Evolutionary conservation across 2,797 vertebrate genomes (phyloP), one percentile per base, ranked within the genome.

Genomic region (Lates japonicus): DNA sequence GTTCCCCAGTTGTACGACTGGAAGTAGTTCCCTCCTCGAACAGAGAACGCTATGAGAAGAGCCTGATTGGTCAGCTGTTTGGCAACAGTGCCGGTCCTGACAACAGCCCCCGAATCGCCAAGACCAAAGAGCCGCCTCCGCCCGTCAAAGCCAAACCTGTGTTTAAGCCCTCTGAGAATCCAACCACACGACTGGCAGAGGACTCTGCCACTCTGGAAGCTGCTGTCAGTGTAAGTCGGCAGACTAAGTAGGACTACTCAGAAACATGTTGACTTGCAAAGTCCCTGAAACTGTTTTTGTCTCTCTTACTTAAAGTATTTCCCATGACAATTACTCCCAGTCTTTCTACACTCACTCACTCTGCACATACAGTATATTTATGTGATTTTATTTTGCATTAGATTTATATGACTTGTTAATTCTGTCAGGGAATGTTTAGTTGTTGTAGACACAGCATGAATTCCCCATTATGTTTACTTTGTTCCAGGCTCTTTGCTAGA

Each of bases 1-100:
- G 94, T 52, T 96, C 95, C 58, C 92, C 92, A 0, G 84, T 80
- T 0, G 96, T 99, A n/a, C 61, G 93, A 13, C 91, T 99, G 79
- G 96, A 97, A 78, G 95, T 98, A 1, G 94, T 99, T 84, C 95
- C 97, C 63, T 91, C 95, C 0, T 89, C 92, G 85, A 96, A 95
- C 88, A 96, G 96, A 76, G 97, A 98, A 1, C 95, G 94, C 20
- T 99, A 97, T 35, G 98, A 99, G 88, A 98, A 95, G 85, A 96
- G 94, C 57, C 93, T 96, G 86, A 99, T 98, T 22, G 94, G 96
- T 78, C 94, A 96, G 29, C 94, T 98, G 54, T 94, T 91, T 59
- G 90, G 93, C 61, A 91, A 91, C 62, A 81, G 54, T 2, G 31
- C 49, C 0, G 81, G 48, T 0, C 86, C 93, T 22, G 95, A 95